A percentile compares a stretch with the other conserved stretches of the same genome.
Evolutionary conservation across 2,113 vertebrate species (phyloP).

Genomic region (Pseudorectes ferrugineus): DNA sequence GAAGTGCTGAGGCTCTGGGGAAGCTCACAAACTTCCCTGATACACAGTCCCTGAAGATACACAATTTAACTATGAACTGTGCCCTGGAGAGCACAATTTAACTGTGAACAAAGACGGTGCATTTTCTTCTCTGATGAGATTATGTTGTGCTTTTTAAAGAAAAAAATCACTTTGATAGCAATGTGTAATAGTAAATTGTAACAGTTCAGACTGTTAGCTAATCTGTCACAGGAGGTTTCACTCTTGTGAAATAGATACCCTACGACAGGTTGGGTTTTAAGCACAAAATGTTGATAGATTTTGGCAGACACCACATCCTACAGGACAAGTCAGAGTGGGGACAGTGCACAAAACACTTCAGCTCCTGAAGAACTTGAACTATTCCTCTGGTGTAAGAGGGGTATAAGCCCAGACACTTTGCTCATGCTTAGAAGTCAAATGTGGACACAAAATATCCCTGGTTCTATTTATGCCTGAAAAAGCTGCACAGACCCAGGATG

Average conservation of each 20-base stretch:
- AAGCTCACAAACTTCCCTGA: not conserved
- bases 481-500: not conserved
- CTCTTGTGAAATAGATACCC: not conserved
- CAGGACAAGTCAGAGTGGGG: not conserved
- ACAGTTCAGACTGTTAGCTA: not conserved
- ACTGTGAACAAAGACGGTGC: not conserved
- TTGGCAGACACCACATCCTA: not conserved
- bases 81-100: not conserved
- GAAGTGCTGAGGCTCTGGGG: not conserved
- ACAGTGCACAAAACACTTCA: not conserved
- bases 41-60: not conserved
- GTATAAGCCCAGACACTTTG: not conserved
- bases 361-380: not conserved
- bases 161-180: not conserved
- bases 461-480: not conserved
- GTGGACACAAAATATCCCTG: not conserved
- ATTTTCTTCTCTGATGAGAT: not conserved
- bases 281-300: not conserved
- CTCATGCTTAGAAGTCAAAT: not conserved
- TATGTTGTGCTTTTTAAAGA: not conserved
- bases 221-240: not conserved
- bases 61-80: not conserved
- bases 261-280: not conserved
- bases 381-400: accelerated
- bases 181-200: not conserved